phyloP scores from a whole-genome alignment of 2,888 invertebrate genomes.

The Sesamia inferens region DNA sequence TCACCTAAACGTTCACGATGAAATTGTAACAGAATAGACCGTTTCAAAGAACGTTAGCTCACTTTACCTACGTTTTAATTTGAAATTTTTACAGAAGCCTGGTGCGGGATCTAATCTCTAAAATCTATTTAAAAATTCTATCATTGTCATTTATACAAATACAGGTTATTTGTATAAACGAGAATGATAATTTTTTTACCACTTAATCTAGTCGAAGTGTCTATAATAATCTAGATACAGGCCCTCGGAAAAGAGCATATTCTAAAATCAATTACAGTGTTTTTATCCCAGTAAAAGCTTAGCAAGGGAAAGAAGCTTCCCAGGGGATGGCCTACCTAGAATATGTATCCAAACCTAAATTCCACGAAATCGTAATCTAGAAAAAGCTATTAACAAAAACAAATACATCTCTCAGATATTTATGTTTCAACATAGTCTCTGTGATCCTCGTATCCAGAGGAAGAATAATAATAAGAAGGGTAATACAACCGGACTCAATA shows the following conservation, averaged over 20 bases:
- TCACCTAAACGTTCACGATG: no score
- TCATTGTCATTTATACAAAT: no score
- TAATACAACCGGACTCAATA: constrained; percentile 33
- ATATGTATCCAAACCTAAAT: constrained; percentile 1
- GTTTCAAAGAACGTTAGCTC: no score
- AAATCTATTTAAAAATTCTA: no score
- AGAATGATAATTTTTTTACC: background rate
- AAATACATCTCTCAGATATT: constrained; percentile 25
- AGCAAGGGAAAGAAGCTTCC: background rate
- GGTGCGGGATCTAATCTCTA: no score
- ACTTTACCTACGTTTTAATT: no score
- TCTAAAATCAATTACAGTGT: constrained; percentile 17
- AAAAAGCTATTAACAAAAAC: constrained; percentile 1
- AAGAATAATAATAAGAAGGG: constrained; percentile 14
- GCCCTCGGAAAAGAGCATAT: background rate
- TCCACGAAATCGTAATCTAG: background rate
- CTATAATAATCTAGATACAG: background rate
- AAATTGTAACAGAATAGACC: no score
- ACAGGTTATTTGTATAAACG: background rate
- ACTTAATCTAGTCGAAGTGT: background rate
- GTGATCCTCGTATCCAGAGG: constrained; percentile 12
- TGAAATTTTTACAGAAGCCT: no score
- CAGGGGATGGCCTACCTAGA: background rate
- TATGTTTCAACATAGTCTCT: constrained; percentile 2
- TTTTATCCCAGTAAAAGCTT: background rate